Evolutionary conservation across 2,797 vertebrate species (phyloP), one percentile per base, ranked within the genome.

Genomic region (Sitta carolinensis): DNA sequence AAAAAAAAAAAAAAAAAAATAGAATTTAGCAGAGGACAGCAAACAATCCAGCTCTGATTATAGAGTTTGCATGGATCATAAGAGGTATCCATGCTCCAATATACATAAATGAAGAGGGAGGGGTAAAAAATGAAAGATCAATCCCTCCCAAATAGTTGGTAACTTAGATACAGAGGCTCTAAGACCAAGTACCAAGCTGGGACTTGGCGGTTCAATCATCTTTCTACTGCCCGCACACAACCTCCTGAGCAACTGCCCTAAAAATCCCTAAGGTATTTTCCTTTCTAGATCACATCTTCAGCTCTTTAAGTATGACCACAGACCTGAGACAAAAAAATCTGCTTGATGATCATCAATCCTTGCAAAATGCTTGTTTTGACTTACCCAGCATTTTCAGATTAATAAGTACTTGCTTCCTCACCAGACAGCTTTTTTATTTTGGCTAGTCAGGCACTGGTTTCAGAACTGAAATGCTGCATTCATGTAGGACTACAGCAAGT

Each of bases 341-440:
- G 50, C 68, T 34, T 64, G 1, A 81, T 52, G 9, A 61, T 50
- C 75, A 95, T 66, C 26, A 6, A 30, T 48, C 8, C 43, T 55
- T 84, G 43, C n/a, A 93, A 78, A 68, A 89, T 38, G 14, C 45
- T 81, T 79, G 18, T 79, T 89, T 84, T 73, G 40, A 82, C 40
- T 59, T 66, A 62, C 36, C 7, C 34, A 91, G 50, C 22, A 84
- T 55, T 95, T 93, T 88, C 61, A 57, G 32, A 83, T 74, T 63
- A 45, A 64, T 11, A 76, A 69, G 34, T 29, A 79, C 29, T 84
- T 79, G 51, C 57, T 61, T 79, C 63, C 59, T 52, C 63, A 85
- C 4, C 29, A 89, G 40, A 54, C 10, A 67, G 57, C 34, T 51
- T 70, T 47, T 54, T 47, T 34, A 40, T 82, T 84, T 66, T 63